Evolutionary conservation across 2,888 invertebrate species (phyloP), one percentile per base, ranked within the genome.

Genomic region (Cetonia aurata): DNA sequence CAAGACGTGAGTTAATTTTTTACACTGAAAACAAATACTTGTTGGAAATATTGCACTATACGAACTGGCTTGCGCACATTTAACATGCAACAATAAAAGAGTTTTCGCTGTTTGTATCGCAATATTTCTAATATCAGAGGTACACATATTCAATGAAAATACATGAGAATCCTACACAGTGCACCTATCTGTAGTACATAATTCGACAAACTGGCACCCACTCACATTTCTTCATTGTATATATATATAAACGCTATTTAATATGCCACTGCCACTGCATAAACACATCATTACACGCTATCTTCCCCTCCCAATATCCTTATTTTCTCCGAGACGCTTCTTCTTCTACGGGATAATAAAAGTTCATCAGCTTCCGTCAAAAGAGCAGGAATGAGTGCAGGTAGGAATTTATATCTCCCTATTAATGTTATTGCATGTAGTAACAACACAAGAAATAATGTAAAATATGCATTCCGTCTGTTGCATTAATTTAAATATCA

Each of bases 1-100:
- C 96, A 84, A 92, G 96, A 89, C 96, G 96, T 96, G 92, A 96
- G 96, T 95, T 56, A 1, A 31, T 55, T 67, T 67, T 15, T 55
- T 53, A 33, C 55, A 67, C 46, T 55, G 33, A 12, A 25, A 42
- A 66, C 31, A 50, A 10, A 9, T 19, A 66, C 10, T 67, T 37
- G 37, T 37, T 57, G 19, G 56, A 56, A 67, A 25, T 57, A 53
- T 56, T 13, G 55, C 48, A 67, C 56, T 44, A 42, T 41, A 42
- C 13, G 12, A 56, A 33, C 37, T 37, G 37, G 37, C 37, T 37
- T 37, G 37, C 37, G 37, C 37, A 15, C 37, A 37, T 33, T n/a
- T 56, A 41, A 50, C 50, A 17, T 4, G 15, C 13, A 50, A 50
- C 17, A 50, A 15, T 13, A 17, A 50, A 15, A 50, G 17, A 15